Evolutionary conservation across 1,140 invertebrate species (phyloP), one percentile per base, ranked within the genome.

Genomic region (Elymnias hypermnestra): DNA sequence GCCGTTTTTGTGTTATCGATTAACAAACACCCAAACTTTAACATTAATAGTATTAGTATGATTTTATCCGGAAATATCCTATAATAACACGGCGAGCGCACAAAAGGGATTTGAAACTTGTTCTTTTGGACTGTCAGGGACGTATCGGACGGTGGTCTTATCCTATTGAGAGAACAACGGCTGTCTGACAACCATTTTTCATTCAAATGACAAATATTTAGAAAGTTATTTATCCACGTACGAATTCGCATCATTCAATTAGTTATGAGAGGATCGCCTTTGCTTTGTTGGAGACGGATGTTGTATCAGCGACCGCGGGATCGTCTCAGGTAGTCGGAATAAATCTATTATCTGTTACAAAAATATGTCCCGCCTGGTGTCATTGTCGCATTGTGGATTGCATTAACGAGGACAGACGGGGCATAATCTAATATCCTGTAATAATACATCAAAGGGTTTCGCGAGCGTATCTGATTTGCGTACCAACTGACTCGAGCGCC

Each of bases 201-300:
- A 83, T 77, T 72, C 61, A 49, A 67, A 77, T 66, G 73, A 77
- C 76, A 79, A 83, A 83, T 83, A 77, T 83, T 83, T 83, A 75
- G 79, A 83, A 83, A 81, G 73, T 73, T 81, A 78, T 83, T 75
- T 78, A 69, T 76, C 67, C 63, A 60, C 64, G 70, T 72, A 64
- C 57, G 61, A 66, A 57, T 67, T 57, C 54, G 68, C 29, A 13
- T 8, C 29, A 4, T 2, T 2, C n/a, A 26, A 26, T 21, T 21
- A 21, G 19, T 37, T 59, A 51, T 50, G 54, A 44, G 59, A 61
- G 57, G 3, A 50, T 46, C 49, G 38, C 51, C 62, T 67, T 82
- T 82, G 71, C n/a, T 75, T 53, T 53, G 51, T 53, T 50, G 35
- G 65, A 58, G 54, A 40, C 71, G 73, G 72, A 83, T 83, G 68